A percentile compares a stretch with the other conserved stretches of the same genome.
phyloP scores from a whole-genome alignment of 2,113 vertebrate species.

The Elanus axillaris region DNA sequence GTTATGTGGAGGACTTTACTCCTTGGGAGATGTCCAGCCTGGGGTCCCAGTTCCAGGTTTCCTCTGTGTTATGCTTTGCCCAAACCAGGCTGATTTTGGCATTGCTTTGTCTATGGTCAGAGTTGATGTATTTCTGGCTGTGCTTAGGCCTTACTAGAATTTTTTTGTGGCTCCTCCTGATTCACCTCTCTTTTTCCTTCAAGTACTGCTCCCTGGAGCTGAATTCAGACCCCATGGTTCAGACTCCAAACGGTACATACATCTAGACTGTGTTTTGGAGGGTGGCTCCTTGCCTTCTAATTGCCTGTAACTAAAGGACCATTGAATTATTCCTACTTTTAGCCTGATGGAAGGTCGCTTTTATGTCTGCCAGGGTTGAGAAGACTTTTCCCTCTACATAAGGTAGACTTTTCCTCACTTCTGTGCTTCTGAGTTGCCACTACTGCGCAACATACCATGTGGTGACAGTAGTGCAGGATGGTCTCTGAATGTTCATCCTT shows the following conservation, averaged over 20 bases:
- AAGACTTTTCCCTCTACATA: neutral
- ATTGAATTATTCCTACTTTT: neutral
- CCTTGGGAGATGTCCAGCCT: neutral
- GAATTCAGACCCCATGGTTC: neutral
- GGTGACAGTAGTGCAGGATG: constrained; percentile 77
- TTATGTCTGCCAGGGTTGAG: neutral
- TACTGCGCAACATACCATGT: constrained; percentile 78
- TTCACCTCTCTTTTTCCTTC: neutral
- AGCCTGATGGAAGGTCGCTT: neutral
- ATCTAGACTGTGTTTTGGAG: neutral
- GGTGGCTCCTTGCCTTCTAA: neutral
- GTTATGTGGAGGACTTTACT: neutral
- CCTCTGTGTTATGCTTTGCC: neutral
- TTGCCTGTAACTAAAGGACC: neutral
- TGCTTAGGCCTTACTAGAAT: neutral
- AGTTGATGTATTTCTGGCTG: neutral
- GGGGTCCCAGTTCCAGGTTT: neutral
- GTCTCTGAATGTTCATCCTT: constrained; percentile 80
- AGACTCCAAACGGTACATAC: neutral
- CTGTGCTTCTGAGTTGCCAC: neutral
- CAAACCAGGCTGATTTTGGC: neutral
- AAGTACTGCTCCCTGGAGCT: neutral
- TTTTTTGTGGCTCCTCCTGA: neutral
- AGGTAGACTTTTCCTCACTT: neutral
- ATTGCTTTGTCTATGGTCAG: neutral